Base-by-base conservation (phyloP, 2,888 invertebrate genomes). In the Microplitis deprimator region DNA sequence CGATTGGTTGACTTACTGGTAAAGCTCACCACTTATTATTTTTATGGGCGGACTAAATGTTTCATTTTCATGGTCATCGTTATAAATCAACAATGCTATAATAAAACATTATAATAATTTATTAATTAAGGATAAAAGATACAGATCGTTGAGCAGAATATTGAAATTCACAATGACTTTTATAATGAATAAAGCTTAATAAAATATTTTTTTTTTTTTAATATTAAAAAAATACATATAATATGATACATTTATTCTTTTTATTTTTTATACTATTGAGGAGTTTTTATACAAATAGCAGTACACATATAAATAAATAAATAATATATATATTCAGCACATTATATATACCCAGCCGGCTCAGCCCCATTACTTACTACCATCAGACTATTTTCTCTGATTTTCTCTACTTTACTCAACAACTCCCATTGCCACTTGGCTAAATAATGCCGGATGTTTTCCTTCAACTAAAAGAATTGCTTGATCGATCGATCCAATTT, bases 301-400 rank as follows among this genome's bases (percentile, higher is more conserved):
- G 13, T 50, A 6, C 13, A 50, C 10, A 50, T 50, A 50, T 50
- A 50, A 50, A 50, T 50, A 13, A 10, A 50, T 50, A 50, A 50
- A 50, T 4, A 10, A 13, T 50, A 50, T 50, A 80, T 81, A 88
- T 87, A 89, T 88, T 86, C 89, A 86, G 88, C 88, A 89, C 89
- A 89, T 89, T 89, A 65, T 65, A 89, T 29, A 4, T 29, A 29
- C 29, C 29, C 4, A 0, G 29, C 29, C 29, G 29, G 4, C 81
- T 85, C 82, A 79, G 80, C 83, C 85, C 87, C 87, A 89, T 89
- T 85, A 89, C 89, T 89, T 89, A 89, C 87, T 82, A 80, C 85
- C 87, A 87, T 87, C 87, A 80, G 83, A 65, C 17, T 40, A 62
- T 39, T 50, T 50, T 50, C 50, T 50, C 50, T 50, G 3, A 7